Base-by-base conservation (phyloP, 1,140 invertebrate species). In the Formica selysi region DNA sequence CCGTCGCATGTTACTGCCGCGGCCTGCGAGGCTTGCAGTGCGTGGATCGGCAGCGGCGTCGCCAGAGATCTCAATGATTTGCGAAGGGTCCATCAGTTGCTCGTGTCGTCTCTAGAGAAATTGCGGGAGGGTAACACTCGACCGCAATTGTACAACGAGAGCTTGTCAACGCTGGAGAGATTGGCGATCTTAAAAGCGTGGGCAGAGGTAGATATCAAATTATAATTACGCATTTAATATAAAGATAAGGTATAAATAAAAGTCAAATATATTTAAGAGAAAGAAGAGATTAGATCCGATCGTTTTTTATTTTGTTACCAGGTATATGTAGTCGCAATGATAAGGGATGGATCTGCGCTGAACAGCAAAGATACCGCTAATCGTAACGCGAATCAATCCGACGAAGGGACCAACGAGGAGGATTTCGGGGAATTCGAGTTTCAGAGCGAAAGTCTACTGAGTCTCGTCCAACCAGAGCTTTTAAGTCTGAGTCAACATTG, bases 21-120 rank as follows among this genome's bases (percentile, higher is more conserved):
- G 57, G 99, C 99, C 5, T 99, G 99, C 95, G 98, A 99, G 94
- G 98, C 99, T 7, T 99, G 99, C 95, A 99, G 98, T 91, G 98
- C 99, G 26, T 99, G 99, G 99, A 99, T 99, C 92, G 98, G 98
- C 29, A 99, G 98, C 91, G 99, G 99, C 54, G 99, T 99, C 6
- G 99, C 99, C 0, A 96, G 98, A 65, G 99, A 99, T 95, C 96
- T 99, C 4, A 99, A 99, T 93, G 99, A 99, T 95, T 95, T 99
- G 38, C 95, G 98, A 64, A 96, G 99, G 86, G 99, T 99, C 13
- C 99, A 99, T 95, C 99, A 99, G 89, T 95, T 99, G 13, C 95
- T 99, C 1, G 99, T 99, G 0, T 99, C 98, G 7, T 99, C 99
- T 16, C 95, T 99, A 67, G 97, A 97, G 85, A 99, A 99, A 95